Conservation (phyloP, 2,888 invertebrate genomes). For the Plutella xylostella region DNA sequence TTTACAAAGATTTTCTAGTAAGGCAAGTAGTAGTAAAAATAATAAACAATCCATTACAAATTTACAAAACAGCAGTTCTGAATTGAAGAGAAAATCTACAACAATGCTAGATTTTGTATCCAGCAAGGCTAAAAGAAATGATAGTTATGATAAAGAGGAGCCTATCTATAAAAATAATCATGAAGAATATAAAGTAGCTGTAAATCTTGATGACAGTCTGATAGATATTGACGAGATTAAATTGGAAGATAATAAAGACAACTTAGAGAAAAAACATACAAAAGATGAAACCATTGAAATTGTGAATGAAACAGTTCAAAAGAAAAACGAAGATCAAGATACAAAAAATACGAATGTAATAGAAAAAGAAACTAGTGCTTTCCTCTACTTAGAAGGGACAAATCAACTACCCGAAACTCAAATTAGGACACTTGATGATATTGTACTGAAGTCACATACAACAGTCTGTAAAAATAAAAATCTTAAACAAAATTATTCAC, state of each 20-base stretch:
- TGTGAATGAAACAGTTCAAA: not conserved
- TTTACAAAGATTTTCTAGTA: conserved; percentile 44
- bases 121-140: conserved; percentile 33
- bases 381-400: conserved; percentile 31
- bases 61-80: conserved; percentile 25
- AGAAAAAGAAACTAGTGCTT: not conserved
- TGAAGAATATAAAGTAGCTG: conserved; percentile 19
- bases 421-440: conserved; percentile 44
- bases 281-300: conserved; percentile 11
- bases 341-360: not conserved
- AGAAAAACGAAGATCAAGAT: conserved; percentile 2
- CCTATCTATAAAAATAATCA: conserved; percentile 18
- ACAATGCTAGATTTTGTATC: conserved; percentile 45
- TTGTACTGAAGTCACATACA: conserved; percentile 39
- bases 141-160: conserved; percentile 18
- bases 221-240: not conserved
- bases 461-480: conserved; percentile 37
- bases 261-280: not conserved
- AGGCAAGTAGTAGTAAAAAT: conserved; percentile 21
- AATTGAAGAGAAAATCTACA: conserved; percentile 55
- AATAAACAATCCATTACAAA: conserved; percentile 18
- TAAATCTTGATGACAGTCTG: not conserved
- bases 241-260: not conserved
- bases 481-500: conserved; percentile 22
- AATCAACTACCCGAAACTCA: conserved; percentile 48